Percentiles rank a stretch among this genome's conserved stretches.
These are phyloP conservation scores for Saccostrea cuccullata DNA, from an alignment of 1,140 invertebrate species.

Conservation along the genomic window DNA sequence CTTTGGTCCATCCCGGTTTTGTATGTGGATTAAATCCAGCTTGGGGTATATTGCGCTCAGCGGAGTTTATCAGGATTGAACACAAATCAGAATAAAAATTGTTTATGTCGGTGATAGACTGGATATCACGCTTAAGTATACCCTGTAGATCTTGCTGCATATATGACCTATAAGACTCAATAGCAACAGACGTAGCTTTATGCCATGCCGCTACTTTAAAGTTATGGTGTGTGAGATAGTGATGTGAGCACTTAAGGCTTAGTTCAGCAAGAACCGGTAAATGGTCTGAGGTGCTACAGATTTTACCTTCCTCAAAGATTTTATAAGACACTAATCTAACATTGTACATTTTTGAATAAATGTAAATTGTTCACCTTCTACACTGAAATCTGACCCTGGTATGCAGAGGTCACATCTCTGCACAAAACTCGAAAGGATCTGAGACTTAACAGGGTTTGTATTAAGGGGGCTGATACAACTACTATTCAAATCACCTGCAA, in stretches of 20 bases:
- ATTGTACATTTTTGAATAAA: no score
- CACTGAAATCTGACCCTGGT: not conserved
- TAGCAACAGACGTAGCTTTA: no score
- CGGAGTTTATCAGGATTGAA: not conserved
- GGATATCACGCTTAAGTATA: not conserved
- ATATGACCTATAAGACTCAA: no score
- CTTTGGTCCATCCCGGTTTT: not conserved
- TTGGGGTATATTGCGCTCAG: constrained; percentile 7
- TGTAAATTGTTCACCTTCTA: no score
- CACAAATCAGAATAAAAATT: not conserved
- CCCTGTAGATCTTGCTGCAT: no score
- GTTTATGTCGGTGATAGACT: not conserved
- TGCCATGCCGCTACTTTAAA: no score
- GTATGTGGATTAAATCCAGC: constrained; percentile 40
- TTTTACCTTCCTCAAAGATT: no score
- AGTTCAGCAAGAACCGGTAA: no score
- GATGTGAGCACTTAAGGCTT: no score
- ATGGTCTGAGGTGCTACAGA: no score
- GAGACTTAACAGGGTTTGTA: not conserved
- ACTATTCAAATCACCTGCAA: constrained; percentile 15
- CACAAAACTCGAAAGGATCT: not conserved
- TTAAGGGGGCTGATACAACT: not conserved
- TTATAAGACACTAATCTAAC: no score
- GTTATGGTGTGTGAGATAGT: no score
- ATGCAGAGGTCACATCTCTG: not conserved